Evolutionary conservation across 2,888 invertebrate genomes (phyloP).

Genomic region (Thymelicus sylvestris): DNA sequence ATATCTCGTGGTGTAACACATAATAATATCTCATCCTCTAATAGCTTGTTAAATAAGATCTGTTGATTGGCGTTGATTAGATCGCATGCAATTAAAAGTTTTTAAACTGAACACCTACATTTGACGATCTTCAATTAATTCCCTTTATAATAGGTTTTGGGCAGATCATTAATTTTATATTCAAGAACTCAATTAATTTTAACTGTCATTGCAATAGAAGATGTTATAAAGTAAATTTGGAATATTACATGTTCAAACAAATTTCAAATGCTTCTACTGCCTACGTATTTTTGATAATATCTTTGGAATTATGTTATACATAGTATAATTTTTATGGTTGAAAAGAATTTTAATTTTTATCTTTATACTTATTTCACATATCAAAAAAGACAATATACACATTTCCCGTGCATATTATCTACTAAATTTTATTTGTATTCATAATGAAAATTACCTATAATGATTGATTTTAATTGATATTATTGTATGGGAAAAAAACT

Average conservation of each 20-base stretch:
- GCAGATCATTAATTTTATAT: slow-evolving; percentile 13
- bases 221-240: slow-evolving; percentile 22
- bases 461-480: too few relatives aligned
- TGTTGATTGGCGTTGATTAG: not conserved
- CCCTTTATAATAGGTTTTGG: slow-evolving; percentile 4
- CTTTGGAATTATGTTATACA: not conserved
- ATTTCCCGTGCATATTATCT: not conserved
- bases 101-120: slow-evolving; percentile 7
- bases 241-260: slow-evolving; percentile 17
- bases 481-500: too few relatives aligned
- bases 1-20: not conserved
- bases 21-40: not conserved
- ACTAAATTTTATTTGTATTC: too few relatives aligned
- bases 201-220: slow-evolving; percentile 11
- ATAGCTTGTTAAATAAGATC: not conserved
- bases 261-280: slow-evolving; percentile 9
- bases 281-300: slow-evolving; percentile 9
- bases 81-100: not conserved
- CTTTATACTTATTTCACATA: not conserved
- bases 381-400: not conserved
- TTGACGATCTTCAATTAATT: not conserved
- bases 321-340: slow-evolving; percentile 18
- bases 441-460: too few relatives aligned
- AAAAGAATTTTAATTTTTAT: slow-evolving; percentile 9
- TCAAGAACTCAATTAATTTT: slow-evolving; percentile 21